Conservation (phyloP, 2,113 vertebrate genomes). For the Oryzias javanicus region DNA sequence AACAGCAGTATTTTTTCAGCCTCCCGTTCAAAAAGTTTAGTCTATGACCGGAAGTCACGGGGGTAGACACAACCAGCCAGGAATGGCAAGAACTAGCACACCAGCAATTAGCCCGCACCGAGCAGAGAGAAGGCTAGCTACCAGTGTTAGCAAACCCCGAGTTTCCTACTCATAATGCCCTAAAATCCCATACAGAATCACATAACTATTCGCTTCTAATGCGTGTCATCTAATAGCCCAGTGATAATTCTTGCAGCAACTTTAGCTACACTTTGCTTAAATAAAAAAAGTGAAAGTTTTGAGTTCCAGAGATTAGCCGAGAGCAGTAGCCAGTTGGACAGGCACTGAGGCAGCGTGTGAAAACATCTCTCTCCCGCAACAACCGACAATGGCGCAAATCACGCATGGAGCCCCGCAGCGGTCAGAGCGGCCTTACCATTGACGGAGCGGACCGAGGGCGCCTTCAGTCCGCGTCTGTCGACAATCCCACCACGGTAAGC, state of each 20-base stretch:
- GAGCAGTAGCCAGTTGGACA: constrained; percentile 33
- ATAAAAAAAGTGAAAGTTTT: constrained; percentile 49
- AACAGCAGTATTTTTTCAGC: accelerated
- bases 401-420: neutral
- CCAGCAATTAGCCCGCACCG: neutral
- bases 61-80: neutral
- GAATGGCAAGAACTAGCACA: neutral
- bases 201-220: accelerated
- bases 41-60: neutral
- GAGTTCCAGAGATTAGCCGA: constrained; percentile 52
- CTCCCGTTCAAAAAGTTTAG: neutral
- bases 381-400: neutral
- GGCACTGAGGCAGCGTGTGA: constrained; percentile 43
- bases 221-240: accelerated
- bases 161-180: too few relatives aligned
- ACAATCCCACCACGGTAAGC: too few relatives aligned
- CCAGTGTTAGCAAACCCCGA: neutral
- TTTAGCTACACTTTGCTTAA: constrained; percentile 1
- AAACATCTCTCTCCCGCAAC: constrained; percentile 22
- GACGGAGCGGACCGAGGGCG: too few relatives aligned
- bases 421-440: too few relatives aligned
- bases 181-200: neutral
- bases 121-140: neutral
- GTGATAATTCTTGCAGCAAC: accelerated
- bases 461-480: too few relatives aligned